Conservation (phyloP, 2,113 vertebrate genomes). For the Anser brachyrhynchus region DNA sequence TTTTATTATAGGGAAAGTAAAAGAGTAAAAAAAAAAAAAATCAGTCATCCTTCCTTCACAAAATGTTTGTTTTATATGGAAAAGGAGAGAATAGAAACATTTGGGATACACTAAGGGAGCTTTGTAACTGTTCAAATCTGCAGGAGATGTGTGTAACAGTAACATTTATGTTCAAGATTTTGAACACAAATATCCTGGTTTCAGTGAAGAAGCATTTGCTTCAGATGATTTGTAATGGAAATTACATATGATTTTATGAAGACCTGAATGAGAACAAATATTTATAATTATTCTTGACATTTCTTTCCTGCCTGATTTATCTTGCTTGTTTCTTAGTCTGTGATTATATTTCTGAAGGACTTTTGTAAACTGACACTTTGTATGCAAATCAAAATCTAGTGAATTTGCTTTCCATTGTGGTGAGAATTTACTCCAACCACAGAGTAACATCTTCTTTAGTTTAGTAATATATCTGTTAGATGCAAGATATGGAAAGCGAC, state of each 20-base stretch:
- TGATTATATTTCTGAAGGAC: neutral
- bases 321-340: neutral
- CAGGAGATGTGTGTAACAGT: neutral
- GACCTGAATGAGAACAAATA: neutral
- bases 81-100: neutral
- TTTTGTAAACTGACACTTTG: neutral
- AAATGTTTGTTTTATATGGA: neutral
- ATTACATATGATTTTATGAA: neutral
- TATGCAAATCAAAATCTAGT: neutral
- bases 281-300: neutral
- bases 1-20: neutral
- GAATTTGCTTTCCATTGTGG: neutral
- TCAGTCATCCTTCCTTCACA: neutral
- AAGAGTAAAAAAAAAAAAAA: neutral
- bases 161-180: neutral
- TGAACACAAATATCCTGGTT: neutral
- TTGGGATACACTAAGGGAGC: neutral
- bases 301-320: neutral
- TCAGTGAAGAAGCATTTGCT: neutral
- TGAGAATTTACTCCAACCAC: neutral
- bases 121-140: neutral
- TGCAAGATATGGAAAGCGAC: neutral
- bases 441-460: neutral
- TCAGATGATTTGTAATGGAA: neutral
- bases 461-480: neutral